Base-by-base conservation (phyloP, 2,888 invertebrate genomes). In the Andrena chrysosceles region DNA sequence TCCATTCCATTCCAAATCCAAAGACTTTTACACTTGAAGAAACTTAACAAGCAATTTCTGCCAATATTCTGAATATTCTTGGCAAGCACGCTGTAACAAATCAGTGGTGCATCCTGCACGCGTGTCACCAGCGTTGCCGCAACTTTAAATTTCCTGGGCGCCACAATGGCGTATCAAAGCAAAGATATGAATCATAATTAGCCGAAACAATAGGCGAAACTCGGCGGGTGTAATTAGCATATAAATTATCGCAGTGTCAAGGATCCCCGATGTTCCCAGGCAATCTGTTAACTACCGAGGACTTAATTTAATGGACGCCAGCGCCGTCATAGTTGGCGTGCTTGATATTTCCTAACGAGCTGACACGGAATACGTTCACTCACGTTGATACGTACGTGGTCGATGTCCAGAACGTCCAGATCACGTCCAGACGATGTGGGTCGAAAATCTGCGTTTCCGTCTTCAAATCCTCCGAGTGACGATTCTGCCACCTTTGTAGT, bases 301-400 rank as follows among this genome's bases (percentile, higher is more conserved):
- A 75, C 74, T 80, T 80, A 70, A 82, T 82, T 80, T 82, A 82
- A 82, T 82, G 60, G 80, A 75, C 79, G 35, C 62, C 67, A 6
- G 42, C 26, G 49, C 64, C 70, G 42, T 68, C 82, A 80, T 67
- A 80, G 79, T 71, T 67, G 56, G 62, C 70, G 26, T 54, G 82
- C 67, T 82, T 82, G 79, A 80, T 80, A 68, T 82, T 82, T 71
- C 80, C 82, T 82, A 82, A 82, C 82, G 75, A 82, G 82, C 80
- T 82, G 82, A 80, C 80, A 75, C 60, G 16, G 74, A 69, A 13
- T 26, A 54, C 16, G 29, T 69, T 59, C 62, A 23, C 52, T n/a
- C n/a, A 13, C n/a, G 23, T 16, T 79, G 59, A 69, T 71, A 71
- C 52, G 49, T n/a, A 26, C 29, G 13, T 49, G 54, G 66, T 42